Base-by-base conservation (phyloP, 2,797 vertebrate genomes). In the Channallabes apus region DNA sequence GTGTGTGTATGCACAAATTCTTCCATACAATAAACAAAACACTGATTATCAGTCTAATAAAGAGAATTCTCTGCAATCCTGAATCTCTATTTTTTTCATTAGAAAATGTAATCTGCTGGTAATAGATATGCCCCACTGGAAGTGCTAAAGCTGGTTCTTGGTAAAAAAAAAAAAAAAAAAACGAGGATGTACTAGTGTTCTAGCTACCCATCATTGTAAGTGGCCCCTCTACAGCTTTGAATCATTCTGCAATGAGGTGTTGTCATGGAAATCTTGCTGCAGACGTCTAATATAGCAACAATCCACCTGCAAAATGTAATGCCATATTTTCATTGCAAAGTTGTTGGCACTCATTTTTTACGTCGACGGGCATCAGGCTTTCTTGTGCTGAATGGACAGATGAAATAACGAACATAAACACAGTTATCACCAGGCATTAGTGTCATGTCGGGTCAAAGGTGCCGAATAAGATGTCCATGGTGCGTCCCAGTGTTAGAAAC, bases 281-380 rank as follows among this genome's bases (percentile, higher is more conserved):
- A 87, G 89, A 89, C 84, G 83, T 90, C 86, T 87, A 87, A 91
- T 91, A 90, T 90, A 91, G 89, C 88, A 89, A 90, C 87, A 87
- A 85, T 91, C 86, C 91, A 91, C 88, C 91, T 91, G 89, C 86
- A 91, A 91, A 89, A 89, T 88, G 86, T 88, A 89, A 90, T 89
- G 86, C 80, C 88, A 88, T 86, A 89, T 84, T 89, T 88, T 86
- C 73, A 88, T 81, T 88, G 86, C 85, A 87, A 76, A 85, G 85
- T 86, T 82, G 35, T 73, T 58, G 62, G 81, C 78, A 80, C 75
- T 88, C 58, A 17, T 81, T 84, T 51, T 62, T 76, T 84, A 84
- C 67, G 46, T 62, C 62, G 18, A 24, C 3, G 58, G 86, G 77
- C 65, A 24, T 61, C 51, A 61, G 32, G 35, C 72, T 71, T 58